A percentile compares a stretch with the other conserved stretches of the same genome.
phyloP scores from a whole-genome alignment of 1,140 invertebrate genomes.

The Hetaerina americana region DNA sequence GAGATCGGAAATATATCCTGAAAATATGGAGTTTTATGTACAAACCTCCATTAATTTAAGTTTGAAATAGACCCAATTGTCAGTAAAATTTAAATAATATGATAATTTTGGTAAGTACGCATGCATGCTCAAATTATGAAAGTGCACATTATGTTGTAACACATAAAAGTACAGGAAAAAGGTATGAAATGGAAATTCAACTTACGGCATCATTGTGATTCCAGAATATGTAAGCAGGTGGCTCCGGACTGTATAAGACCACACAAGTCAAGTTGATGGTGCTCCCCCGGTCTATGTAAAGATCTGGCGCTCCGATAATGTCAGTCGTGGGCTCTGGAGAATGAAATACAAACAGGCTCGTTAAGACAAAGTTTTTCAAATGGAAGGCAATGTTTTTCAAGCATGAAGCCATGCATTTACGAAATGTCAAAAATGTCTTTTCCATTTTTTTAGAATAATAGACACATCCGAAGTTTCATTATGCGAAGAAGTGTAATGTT shows the following conservation, averaged over 20 bases:
- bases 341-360: slow-evolving; percentile 19
- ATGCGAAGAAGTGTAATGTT: too few relatives aligned
- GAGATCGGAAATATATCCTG: too few relatives aligned
- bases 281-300: slow-evolving; percentile 80
- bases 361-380: too few relatives aligned
- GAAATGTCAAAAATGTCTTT: not conserved
- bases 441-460: not conserved
- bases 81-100: too few relatives aligned
- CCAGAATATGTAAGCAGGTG: slow-evolving; percentile 86
- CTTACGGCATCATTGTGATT: slow-evolving; percentile 79
- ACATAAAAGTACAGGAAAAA: too few relatives aligned
- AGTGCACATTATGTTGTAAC: too few relatives aligned
- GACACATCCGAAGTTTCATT: too few relatives aligned
- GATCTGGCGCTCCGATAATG: slow-evolving; percentile 75
- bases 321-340: slow-evolving; percentile 75
- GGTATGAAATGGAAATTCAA: slow-evolving; percentile 10
- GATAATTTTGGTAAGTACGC: too few relatives aligned
- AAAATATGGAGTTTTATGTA: too few relatives aligned
- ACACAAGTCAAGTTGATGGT: slow-evolving; percentile 89
- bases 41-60: too few relatives aligned
- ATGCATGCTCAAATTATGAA: too few relatives aligned
- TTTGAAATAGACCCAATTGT: too few relatives aligned
- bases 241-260: slow-evolving; percentile 76
- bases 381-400: not conserved
- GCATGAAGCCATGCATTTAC: not conserved